Evolutionary conservation across 2,888 invertebrate species (phyloP).

Genomic region (Tetragonula carbonaria): DNA sequence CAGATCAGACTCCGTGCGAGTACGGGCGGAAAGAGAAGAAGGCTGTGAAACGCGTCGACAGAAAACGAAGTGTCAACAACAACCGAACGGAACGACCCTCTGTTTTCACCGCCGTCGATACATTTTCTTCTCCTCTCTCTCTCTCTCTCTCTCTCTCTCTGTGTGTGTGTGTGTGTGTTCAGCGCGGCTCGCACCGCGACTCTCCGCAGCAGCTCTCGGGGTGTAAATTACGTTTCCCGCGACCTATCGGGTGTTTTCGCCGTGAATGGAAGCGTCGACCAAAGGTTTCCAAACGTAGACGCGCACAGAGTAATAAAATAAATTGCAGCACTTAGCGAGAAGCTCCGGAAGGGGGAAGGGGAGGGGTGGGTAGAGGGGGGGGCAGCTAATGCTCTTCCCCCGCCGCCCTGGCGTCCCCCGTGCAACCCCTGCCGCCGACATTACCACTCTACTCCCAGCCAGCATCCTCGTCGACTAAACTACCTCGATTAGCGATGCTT

Average conservation of each 20-base stretch:
- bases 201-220: not conserved
- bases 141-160: too few relatives aligned
- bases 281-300: constrained; percentile 48
- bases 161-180: too few relatives aligned
- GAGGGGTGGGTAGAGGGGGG: constrained; percentile 34
- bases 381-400: constrained; percentile 27
- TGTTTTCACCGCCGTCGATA: constrained; percentile 52
- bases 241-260: constrained; percentile 50
- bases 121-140: constrained; percentile 15
- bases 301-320: constrained; percentile 75
- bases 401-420: not conserved
- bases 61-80: constrained; percentile 62
- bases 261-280: constrained; percentile 44
- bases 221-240: constrained; percentile 63
- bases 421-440: not conserved
- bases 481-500: constrained; percentile 73
- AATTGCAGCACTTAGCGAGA: constrained; percentile 76
- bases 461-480: constrained; percentile 54
- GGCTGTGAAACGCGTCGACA: constrained; percentile 23
- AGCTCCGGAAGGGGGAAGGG: constrained; percentile 45
- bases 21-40: not conserved
- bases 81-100: constrained; percentile 42
- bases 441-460: constrained; percentile 41
- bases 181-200: not conserved
- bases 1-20: constrained; percentile 43